phyloP scores from a whole-genome alignment of 1,140 invertebrate genomes.

The Saxidomus purpurata region DNA sequence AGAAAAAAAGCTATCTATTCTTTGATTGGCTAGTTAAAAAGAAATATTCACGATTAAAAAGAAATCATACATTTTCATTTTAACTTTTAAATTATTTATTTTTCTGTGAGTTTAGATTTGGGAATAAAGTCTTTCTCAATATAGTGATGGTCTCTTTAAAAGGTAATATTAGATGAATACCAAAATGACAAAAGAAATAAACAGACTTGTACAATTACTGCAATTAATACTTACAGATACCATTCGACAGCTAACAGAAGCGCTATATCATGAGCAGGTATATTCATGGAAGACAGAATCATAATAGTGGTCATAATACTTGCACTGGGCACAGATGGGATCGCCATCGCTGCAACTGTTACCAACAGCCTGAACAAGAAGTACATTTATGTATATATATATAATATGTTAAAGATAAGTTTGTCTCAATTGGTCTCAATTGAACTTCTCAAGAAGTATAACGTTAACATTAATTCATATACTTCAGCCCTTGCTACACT shows the following conservation, averaged over 20 bases:
- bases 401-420: neutral
- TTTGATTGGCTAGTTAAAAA: too few relatives aligned
- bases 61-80: too few relatives aligned
- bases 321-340: constrained; percentile 78
- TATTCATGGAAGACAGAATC: constrained; percentile 60
- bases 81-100: too few relatives aligned
- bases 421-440: neutral
- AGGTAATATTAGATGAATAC: constrained; percentile 43
- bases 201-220: neutral
- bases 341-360: constrained; percentile 73
- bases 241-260: constrained; percentile 59
- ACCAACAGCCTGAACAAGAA: constrained; percentile 70
- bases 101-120: too few relatives aligned
- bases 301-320: constrained; percentile 77
- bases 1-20: too few relatives aligned
- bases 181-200: too few relatives aligned
- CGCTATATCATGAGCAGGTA: constrained; percentile 57
- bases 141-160: neutral
- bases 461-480: too few relatives aligned
- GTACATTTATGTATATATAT: neutral
- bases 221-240: constrained; percentile 57
- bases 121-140: neutral
- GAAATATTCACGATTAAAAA: too few relatives aligned
- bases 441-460: too few relatives aligned
- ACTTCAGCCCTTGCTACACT: too few relatives aligned